Evolutionary conservation across 2,888 invertebrate genomes (phyloP).

Genomic region (Drosophila dives): DNA sequence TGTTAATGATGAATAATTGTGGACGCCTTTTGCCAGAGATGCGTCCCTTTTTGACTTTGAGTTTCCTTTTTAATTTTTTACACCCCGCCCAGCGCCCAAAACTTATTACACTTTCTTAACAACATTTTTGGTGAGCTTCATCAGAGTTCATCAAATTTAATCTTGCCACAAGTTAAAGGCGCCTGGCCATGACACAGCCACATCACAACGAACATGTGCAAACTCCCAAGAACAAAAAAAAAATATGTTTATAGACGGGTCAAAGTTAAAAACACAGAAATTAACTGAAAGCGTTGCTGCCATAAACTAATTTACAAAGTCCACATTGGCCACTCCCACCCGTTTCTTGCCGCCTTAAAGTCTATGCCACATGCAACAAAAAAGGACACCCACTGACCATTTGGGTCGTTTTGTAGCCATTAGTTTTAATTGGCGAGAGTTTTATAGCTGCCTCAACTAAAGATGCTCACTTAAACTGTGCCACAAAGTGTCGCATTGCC

Average conservation of each 20-base stretch:
- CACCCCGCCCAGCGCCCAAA: conserved; percentile 26
- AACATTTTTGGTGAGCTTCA: conserved; percentile 49
- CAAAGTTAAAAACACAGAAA: conserved; percentile 42
- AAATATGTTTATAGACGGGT: conserved; percentile 29
- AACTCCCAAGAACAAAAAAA: neutral
- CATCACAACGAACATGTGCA: conserved; percentile 12
- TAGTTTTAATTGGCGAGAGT: conserved; percentile 48
- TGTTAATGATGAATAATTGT: conserved; percentile 75
- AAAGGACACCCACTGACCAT: conserved; percentile 18
- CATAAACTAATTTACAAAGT: conserved; percentile 60
- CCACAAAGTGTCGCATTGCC: conserved; percentile 21
- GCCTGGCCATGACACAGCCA: conserved; percentile 11
- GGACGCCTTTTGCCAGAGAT: conserved; percentile 33
- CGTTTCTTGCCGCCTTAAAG: neutral
- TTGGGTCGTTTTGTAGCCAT: conserved; percentile 28
- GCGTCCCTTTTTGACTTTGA: conserved; percentile 11
- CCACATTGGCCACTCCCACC: neutral
- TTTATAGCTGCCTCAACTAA: conserved; percentile 28
- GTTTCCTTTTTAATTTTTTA: conserved; percentile 10
- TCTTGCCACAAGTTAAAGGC: conserved; percentile 68
- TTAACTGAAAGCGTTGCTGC: conserved; percentile 42
- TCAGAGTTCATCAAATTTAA: conserved; percentile 60
- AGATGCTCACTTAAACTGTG: conserved; percentile 38
- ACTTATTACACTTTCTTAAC: conserved; percentile 70
- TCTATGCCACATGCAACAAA: conserved; percentile 1